These are phyloP conservation scores for Danio tinwini DNA, from an alignment of 2,797 vertebrate genomes.

Conservation along the genomic window DNA sequence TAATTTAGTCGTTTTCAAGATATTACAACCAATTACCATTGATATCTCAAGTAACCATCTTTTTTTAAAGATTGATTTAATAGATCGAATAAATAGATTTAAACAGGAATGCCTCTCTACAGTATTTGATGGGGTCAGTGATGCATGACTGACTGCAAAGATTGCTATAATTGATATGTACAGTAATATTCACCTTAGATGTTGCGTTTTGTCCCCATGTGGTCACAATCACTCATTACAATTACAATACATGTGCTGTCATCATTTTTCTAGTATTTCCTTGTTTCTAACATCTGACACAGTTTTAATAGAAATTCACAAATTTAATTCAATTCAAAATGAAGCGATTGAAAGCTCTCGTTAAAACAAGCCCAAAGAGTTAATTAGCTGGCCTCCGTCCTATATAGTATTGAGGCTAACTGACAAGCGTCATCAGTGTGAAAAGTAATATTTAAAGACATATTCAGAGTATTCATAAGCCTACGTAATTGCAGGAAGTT, in stretches of 20 bases:
- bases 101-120: not conserved
- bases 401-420: not conserved
- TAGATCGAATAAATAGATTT: not conserved
- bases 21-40: not conserved
- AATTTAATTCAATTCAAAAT: too few species aligned
- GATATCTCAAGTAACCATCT: not conserved
- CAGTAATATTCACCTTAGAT: too few species aligned
- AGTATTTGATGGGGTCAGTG: not conserved
- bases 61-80: not conserved
- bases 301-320: too few species aligned
- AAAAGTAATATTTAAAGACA: slow-evolving; percentile 30
- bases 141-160: not conserved
- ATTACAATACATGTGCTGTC: not conserved
- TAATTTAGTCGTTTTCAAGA: not conserved
- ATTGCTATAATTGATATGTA: not conserved
- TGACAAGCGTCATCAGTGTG: not conserved
- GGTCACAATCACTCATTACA: not conserved
- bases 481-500: slow-evolving; percentile 6
- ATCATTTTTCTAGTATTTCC: too few species aligned
- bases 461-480: slow-evolving; percentile 9
- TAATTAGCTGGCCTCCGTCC: slow-evolving; percentile 8
- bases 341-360: not conserved
- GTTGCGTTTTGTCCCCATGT: not conserved
- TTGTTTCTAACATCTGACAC: too few species aligned
- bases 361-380: slow-evolving; percentile 19